A percentile compares a stretch with the other conserved stretches of the same genome.
Conservation (phyloP, 1,140 invertebrate genomes). For the Panagrolaimus sp. region DNA sequence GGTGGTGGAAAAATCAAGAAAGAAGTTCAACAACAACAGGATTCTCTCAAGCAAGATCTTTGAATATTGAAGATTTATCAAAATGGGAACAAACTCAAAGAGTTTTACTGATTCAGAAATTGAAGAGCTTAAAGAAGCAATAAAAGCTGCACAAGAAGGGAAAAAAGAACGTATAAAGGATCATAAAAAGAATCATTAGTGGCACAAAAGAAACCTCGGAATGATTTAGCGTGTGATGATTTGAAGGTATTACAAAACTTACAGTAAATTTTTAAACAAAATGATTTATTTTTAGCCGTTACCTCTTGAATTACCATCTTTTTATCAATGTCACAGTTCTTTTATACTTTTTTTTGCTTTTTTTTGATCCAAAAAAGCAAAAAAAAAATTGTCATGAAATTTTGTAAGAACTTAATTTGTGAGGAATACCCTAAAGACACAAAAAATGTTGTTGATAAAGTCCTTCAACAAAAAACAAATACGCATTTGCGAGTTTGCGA, state of each 20-base stretch:
- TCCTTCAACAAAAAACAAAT: too few species aligned
- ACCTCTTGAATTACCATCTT: conserved; percentile 21
- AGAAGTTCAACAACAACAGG: conserved; percentile 25
- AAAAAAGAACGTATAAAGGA: conserved; percentile 14
- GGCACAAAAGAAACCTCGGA: conserved; percentile 21
- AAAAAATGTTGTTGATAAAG: too few species aligned
- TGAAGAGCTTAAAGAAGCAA: conserved; percentile 16
- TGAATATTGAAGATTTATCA: conserved; percentile 24
- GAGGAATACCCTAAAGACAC: too few species aligned
- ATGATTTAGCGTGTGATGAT: conserved; percentile 33
- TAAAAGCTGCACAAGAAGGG: conserved; percentile 13
- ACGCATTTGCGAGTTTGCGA: too few species aligned
- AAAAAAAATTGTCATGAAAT: too few species aligned
- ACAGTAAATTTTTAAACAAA: neutral
- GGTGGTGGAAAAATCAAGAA: too few species aligned
- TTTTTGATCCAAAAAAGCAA: too few species aligned
- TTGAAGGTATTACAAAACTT: conserved; percentile 20
- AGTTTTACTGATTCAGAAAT: conserved; percentile 22
- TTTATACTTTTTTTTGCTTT: conserved; percentile 8
- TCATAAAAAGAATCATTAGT: conserved; percentile 18
- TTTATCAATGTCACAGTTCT: conserved; percentile 25
- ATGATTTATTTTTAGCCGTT: conserved; percentile 20
- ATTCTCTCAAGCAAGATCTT: conserved; percentile 20
- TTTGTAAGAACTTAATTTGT: too few species aligned
- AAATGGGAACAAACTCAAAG: conserved; percentile 20